phyloP scores from a whole-genome alignment of 1,140 invertebrate genomes.

The Anastrepha obliqua region DNA sequence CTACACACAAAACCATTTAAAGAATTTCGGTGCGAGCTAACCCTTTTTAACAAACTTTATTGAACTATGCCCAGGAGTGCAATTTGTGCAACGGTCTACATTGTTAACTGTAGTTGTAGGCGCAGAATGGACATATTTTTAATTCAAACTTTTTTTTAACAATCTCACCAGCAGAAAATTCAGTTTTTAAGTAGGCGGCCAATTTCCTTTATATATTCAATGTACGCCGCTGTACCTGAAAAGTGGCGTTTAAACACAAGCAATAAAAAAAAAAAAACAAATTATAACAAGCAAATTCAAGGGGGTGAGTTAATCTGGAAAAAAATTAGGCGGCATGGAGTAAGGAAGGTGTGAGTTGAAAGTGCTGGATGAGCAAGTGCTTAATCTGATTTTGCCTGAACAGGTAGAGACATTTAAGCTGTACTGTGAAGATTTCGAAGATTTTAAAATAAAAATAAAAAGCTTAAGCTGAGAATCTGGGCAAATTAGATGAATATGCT shows the following conservation, averaged over 20 bases:
- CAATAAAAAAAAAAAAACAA: neutral
- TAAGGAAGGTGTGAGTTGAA: too few species aligned
- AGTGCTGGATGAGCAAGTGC: too few species aligned
- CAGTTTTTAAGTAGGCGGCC: neutral
- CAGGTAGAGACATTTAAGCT: too few species aligned
- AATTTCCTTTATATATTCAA: neutral
- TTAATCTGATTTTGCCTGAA: too few species aligned
- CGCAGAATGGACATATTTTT: neutral
- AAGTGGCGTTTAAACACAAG: neutral
- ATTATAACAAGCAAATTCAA: too few species aligned
- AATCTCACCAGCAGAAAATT: neutral
- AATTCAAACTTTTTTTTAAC: neutral
- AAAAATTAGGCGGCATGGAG: too few species aligned
- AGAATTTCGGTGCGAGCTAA: neutral
- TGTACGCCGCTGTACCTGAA: neutral
- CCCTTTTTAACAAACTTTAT: conserved; percentile 11
- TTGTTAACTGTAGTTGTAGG: neutral
- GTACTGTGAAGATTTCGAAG: too few species aligned
- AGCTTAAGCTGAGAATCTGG: too few species aligned
- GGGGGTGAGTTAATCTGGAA: too few species aligned
- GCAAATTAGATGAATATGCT: too few species aligned
- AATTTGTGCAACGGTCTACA: neutral
- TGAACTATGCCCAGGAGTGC: conserved; percentile 1
- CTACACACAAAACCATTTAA: neutral
- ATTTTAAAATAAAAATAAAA: too few species aligned